Conservation (phyloP, 2,888 invertebrate genomes). For the Polylopha cassiicola region DNA sequence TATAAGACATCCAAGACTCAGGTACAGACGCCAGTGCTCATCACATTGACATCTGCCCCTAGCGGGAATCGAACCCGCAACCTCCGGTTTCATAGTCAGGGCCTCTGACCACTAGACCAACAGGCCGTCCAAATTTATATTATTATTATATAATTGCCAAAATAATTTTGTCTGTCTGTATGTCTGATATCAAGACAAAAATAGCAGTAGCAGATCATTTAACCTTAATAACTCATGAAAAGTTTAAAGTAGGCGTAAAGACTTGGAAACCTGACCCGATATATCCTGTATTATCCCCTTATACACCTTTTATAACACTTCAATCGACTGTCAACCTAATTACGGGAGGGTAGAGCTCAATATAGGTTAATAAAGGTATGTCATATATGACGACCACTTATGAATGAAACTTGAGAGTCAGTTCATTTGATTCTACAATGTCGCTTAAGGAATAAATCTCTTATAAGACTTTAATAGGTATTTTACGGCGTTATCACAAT, state of each 20-base stretch:
- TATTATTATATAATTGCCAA: too few relatives aligned
- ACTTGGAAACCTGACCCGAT: conserved; percentile 17
- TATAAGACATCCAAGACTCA: too few relatives aligned
- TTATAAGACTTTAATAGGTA: too few relatives aligned
- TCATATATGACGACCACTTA: conserved; percentile 17
- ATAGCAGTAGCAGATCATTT: neutral
- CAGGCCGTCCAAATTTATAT: too few relatives aligned
- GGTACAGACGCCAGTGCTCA: too few relatives aligned
- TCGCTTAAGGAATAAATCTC: neutral
- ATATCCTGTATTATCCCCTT: conserved; percentile 10
- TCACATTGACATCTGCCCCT: too few relatives aligned
- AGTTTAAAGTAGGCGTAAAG: conserved; percentile 18
- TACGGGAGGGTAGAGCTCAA: neutral
- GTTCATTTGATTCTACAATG: conserved; percentile 6
- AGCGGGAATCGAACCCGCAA: too few relatives aligned
- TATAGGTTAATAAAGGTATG: conserved; percentile 10
- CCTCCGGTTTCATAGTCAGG: too few relatives aligned
- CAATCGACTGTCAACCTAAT: conserved; percentile 2
- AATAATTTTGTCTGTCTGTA: neutral
- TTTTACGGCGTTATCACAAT: too few relatives aligned
- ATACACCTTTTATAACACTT: neutral
- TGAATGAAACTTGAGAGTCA: conserved; percentile 20
- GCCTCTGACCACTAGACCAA: too few relatives aligned
- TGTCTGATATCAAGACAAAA: neutral
- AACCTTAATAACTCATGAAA: conserved; percentile 3